Evolutionary conservation across 2,888 invertebrate genomes (phyloP).

Genomic region (Litoditis marina): DNA sequence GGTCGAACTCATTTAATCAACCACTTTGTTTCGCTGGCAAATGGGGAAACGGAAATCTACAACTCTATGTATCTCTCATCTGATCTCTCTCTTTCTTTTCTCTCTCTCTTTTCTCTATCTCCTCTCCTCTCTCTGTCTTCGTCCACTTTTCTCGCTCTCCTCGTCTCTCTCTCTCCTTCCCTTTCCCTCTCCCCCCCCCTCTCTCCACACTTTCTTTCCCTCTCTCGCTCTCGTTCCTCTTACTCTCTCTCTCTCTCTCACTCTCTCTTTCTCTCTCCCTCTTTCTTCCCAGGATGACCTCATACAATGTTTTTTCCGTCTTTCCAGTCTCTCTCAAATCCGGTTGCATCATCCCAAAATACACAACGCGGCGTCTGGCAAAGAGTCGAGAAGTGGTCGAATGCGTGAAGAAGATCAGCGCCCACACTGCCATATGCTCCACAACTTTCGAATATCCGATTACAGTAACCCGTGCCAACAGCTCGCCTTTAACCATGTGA

Average conservation of each 20-base stretch:
- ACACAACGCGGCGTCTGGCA: too few relatives aligned
- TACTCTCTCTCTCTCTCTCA: background rate
- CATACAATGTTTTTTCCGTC: conserved; percentile 4
- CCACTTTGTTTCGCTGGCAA: background rate
- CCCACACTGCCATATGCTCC: too few relatives aligned
- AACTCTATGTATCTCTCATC: background rate
- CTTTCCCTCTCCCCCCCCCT: conserved; percentile 4
- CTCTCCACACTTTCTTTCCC: background rate
- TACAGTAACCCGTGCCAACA: too few relatives aligned
- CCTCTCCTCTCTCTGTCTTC: background rate
- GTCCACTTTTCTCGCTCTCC: conserved; percentile 7
- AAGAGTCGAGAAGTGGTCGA: too few relatives aligned
- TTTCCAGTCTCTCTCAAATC: background rate
- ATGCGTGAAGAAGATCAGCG: too few relatives aligned
- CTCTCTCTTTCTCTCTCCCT: conserved; percentile 6
- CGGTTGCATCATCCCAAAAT: too few relatives aligned
- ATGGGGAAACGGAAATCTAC: background rate
- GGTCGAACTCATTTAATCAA: background rate
- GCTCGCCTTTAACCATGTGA: too few relatives aligned
- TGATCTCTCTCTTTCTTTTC: background rate
- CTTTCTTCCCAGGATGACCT: too few relatives aligned
- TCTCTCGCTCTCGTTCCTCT: conserved; percentile 3
- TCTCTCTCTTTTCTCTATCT: background rate
- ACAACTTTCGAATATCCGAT: too few relatives aligned
- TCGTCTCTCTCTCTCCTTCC: conserved; percentile 8